These are phyloP conservation scores for Malacosoma neustria DNA, from an alignment of 2,888 invertebrate genomes.

Conservation along the genomic window DNA sequence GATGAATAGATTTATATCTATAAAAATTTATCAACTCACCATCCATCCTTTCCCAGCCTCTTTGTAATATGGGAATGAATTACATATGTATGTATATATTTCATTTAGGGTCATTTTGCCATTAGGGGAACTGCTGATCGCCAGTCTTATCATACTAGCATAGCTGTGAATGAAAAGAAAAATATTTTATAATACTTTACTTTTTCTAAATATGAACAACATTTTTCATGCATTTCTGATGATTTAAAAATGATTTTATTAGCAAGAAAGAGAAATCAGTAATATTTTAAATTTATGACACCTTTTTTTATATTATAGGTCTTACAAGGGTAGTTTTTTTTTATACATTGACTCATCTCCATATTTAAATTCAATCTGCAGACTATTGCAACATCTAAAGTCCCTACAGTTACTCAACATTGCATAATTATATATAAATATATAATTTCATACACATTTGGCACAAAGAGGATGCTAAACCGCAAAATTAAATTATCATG, in stretches of 20 bases:
- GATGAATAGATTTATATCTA: conserved; percentile 1
- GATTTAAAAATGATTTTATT: too few relatives aligned
- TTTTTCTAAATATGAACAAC: too few relatives aligned
- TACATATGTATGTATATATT: conserved; percentile 83
- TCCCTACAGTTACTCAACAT: too few relatives aligned
- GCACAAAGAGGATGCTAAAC: not conserved
- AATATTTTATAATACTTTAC: too few relatives aligned
- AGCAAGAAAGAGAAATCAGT: too few relatives aligned
- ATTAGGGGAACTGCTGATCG: conserved; percentile 78
- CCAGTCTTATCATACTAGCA: conserved; percentile 80
- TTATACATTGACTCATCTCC: too few relatives aligned
- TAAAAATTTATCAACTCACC: conserved; percentile 65
- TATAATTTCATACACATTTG: not conserved
- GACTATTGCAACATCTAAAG: too few relatives aligned
- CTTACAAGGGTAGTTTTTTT: too few relatives aligned
- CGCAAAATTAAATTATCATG: not conserved
- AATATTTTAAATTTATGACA: too few relatives aligned
- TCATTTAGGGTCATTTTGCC: conserved; percentile 84
- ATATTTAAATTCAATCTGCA: too few relatives aligned
- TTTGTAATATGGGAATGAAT: conserved; percentile 81
- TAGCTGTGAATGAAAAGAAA: conserved; percentile 64
- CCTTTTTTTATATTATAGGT: too few relatives aligned
- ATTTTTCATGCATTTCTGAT: too few relatives aligned
- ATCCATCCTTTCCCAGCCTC: conserved; percentile 83
- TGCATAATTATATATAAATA: not conserved